Evolutionary conservation across 2,113 vertebrate genomes (phyloP), one percentile per base, ranked within the genome.

Genomic region (Paraplagusia blochii): DNA sequence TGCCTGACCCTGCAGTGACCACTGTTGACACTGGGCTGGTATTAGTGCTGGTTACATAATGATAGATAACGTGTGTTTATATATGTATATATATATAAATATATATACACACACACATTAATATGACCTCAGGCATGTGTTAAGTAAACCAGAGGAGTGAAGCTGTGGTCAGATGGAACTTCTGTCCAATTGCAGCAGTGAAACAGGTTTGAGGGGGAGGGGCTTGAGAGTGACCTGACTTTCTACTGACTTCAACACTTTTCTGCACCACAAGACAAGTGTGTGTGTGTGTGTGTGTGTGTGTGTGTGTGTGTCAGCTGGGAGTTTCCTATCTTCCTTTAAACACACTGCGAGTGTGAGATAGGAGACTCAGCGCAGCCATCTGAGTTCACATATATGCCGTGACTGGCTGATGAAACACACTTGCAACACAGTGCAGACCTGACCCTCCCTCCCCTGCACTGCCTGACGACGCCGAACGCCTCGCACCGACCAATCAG

Each of bases 351-450:
- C n/a, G 46, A 70, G 49, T 44, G 35, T 8, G 33, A 19, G 22
- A 29, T 29, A 29, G 33, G 56, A 57, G 67, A 66, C 33, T 63
- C 57, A 67, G 68, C 29, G 49, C 60, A 66, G 76, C 67, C 56
- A 49, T 72, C 52, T 33, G 48, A 73, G 64, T 72, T 80, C 45
- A 79, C 66, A 48, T 74, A 53, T 46, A 71, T 38, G 73, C 83
- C 81, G 76, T 78, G 56, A 72, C 77, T 83, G 81, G 84, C 50
- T 88, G 86, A 88, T 85, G 86, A 85, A 88, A 88, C 54, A 66
- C 65, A 75, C 77, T 74, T 74, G 84, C 86, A 88, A 88, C 54
- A 76, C 62, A 54, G 38, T 18, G 22, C 34, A 69, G 45, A 75
- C 22, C 34, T 69, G 45, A 73, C 72, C 72, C 77, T 67, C 78